Percentiles rank a stretch among this genome's conserved stretches.
Evolutionary conservation across 2,888 invertebrate species (phyloP).

Genomic region (Ophioninae sp.): DNA sequence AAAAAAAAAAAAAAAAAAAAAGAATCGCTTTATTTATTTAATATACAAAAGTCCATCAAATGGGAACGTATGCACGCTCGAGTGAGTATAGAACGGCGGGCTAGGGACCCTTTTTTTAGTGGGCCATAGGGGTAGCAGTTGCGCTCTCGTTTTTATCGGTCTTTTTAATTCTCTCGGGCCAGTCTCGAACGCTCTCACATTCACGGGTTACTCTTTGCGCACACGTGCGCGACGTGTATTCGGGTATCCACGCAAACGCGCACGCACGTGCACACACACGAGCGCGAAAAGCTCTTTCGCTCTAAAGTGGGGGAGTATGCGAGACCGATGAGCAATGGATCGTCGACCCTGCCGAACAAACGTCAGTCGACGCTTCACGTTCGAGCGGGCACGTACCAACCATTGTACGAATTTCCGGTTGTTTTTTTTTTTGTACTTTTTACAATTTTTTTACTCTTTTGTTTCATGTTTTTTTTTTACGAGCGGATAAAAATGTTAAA

Average conservation of each 20-base stretch:
- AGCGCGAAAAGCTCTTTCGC: neutral
- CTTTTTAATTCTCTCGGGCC: constrained; percentile 31
- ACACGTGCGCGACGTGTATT: too few species aligned
- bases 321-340: constrained; percentile 72
- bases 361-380: constrained; percentile 73
- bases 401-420: too few species aligned
- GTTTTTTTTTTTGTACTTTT: too few species aligned
- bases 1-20: too few species aligned
- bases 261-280: too few species aligned
- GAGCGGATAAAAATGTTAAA: neutral
- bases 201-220: too few species aligned
- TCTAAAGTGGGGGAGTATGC: constrained; percentile 66
- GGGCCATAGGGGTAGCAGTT: constrained; percentile 59
- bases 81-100: constrained; percentile 26
- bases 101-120: constrained; percentile 39
- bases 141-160: constrained; percentile 17
- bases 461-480: too few species aligned
- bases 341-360: constrained; percentile 71
- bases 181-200: too few species aligned
- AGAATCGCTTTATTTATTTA: constrained; percentile 11
- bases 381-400: constrained; percentile 66
- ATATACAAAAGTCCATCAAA: constrained; percentile 39
- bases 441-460: too few species aligned
- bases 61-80: constrained; percentile 31
- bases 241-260: too few species aligned